phyloP scores from a whole-genome alignment of 2,888 invertebrate genomes.

The Cheilosia vernalis region DNA sequence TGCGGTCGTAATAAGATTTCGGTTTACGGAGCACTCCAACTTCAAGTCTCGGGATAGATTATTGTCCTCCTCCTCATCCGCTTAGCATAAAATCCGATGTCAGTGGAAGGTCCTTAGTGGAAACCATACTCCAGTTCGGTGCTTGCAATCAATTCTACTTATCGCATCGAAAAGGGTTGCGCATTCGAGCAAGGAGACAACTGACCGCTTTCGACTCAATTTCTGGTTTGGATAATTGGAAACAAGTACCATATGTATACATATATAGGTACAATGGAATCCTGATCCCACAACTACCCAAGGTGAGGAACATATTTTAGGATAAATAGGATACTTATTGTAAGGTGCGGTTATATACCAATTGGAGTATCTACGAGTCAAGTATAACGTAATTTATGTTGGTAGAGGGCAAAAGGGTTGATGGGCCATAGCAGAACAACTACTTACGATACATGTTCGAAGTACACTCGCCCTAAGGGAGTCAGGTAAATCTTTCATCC shows the following conservation, averaged over 20 bases:
- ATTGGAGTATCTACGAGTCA: conserved; percentile 18
- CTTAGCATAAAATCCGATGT: conserved; percentile 40
- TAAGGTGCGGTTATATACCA: conserved; percentile 34
- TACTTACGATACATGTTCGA: conserved; percentile 4
- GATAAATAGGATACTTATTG: conserved; percentile 64
- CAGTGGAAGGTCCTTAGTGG: conserved; percentile 41
- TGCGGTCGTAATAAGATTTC: conserved; percentile 62
- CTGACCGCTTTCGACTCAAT: conserved; percentile 17
- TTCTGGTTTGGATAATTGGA: conserved; percentile 58
- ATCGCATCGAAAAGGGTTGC: conserved; percentile 31
- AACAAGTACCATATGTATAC: conserved; percentile 31
- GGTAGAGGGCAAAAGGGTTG: conserved; percentile 18
- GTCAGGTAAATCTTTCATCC: conserved; percentile 42
- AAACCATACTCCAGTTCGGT: conserved; percentile 38
- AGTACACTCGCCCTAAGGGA: conserved; percentile 4
- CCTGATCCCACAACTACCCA: conserved; percentile 22
- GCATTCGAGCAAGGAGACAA: no score
- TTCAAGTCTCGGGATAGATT: not conserved
- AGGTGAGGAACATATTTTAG: conserved; percentile 58
- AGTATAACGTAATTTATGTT: conserved; percentile 53
- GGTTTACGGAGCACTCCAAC: conserved; percentile 28
- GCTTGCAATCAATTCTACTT: conserved; percentile 67
- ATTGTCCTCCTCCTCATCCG: conserved; percentile 51
- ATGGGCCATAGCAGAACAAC: no score
- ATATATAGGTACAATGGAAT: conserved; percentile 53